Base-by-base conservation (phyloP, 2,797 vertebrate genomes). In the Gephyroberyx darwinii region DNA sequence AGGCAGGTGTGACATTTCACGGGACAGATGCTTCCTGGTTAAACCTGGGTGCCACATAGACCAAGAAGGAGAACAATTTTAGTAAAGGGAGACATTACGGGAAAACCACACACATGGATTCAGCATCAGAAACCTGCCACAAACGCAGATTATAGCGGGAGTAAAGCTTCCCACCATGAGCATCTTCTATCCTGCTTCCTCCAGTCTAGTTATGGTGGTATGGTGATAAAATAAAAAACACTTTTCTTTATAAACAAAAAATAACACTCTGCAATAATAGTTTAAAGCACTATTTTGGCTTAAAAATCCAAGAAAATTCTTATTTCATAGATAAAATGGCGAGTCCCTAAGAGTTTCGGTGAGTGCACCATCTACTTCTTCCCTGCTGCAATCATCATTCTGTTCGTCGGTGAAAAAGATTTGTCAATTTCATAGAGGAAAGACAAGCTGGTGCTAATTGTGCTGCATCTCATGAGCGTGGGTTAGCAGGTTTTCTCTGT, bases 101-200 rank as follows among this genome's bases (percentile, higher is more conserved):
- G 59, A 68, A 69, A 64, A 74, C 33, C 66, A 73, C 47, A 68
- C 31, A 16, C 62, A 43, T 1, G 43, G 26, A 33, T 74, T 68
- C 39, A 54, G 37, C 81, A 17, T 35, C 54, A 43, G 63, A 59
- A 81, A 74, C 67, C 80, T 62, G 58, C 22, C 37, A 55, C 74
- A 75, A 70, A 56, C 69, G 56, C 60, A 81, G 55, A 37, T 72
- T 51, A 70, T 26, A 4, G 26, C 2, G 26, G 26, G 77, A 74
- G 78, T 74, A 82, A 64, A 84, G 41, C 2, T 77, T 61, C 47
- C 75, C 39, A 57, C 43, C 35, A 68, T 58, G 31, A 74, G 59
- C 60, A 2, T 26, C 45, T 58, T 72, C 33, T 54, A 61, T 72
- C 52, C n/a, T 17, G 45, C 53, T 62, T 69, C 56, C 59, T 47